phyloP scores from a whole-genome alignment of 1,140 invertebrate genomes.

The Plectrocnemia conspersa region DNA sequence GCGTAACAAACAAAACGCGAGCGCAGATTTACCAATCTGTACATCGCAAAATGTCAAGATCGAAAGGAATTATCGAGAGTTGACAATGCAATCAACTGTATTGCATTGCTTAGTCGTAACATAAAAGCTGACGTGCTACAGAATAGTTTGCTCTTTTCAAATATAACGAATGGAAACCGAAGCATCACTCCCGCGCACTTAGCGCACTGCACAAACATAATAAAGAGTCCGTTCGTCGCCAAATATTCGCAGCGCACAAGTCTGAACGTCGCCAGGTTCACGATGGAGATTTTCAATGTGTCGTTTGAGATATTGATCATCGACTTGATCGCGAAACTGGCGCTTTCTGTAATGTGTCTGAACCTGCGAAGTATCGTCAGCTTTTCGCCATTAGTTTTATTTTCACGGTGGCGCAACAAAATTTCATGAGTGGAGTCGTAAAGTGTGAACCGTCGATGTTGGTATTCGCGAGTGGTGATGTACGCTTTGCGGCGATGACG shows the following conservation, averaged over 20 bases:
- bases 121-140: constrained; percentile 22
- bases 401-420: constrained; percentile 65
- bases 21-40: no score
- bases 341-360: constrained; percentile 48
- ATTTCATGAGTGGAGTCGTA: constrained; percentile 55
- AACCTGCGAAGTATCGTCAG: constrained; percentile 41
- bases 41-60: constrained; percentile 16
- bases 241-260: constrained; percentile 7
- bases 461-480: constrained; percentile 17
- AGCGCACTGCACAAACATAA: constrained; percentile 3
- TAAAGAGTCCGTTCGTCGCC: background rate
- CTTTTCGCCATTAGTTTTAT: constrained; percentile 54
- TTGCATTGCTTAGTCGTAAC: constrained; percentile 26
- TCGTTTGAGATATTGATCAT: constrained; percentile 45
- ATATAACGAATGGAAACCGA: constrained; percentile 15
- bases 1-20: no score
- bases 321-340: constrained; percentile 44
- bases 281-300: constrained; percentile 35
- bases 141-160: constrained; percentile 15
- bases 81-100: constrained; percentile 27
- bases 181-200: background rate
- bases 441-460: constrained; percentile 28
- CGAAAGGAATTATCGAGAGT: constrained; percentile 8
- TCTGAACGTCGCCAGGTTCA: constrained; percentile 21
- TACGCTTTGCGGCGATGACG: background rate